Conservation (phyloP, 1,140 invertebrate genomes). For the Bombus turneri region DNA sequence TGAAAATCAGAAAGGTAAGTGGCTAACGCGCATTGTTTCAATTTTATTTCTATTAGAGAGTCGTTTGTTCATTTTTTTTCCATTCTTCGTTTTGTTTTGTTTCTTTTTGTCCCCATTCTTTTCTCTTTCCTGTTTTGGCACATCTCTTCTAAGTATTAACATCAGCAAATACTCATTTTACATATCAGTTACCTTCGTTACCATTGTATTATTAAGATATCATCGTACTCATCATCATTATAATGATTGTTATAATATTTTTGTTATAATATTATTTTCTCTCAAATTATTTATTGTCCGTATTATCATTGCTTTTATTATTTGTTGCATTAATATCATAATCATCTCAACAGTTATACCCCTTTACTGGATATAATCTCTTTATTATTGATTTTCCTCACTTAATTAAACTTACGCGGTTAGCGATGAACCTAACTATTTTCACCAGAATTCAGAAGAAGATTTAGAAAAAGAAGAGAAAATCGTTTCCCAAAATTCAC, state of each 20-base stretch:
- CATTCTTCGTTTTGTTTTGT: background rate
- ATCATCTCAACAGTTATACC: constrained; percentile 4
- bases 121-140: background rate
- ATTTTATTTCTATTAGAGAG: background rate
- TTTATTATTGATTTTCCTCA: background rate
- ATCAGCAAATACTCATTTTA: background rate
- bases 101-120: background rate
- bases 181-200: background rate
- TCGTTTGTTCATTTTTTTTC: background rate
- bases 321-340: background rate
- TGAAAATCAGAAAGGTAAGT: constrained; percentile 67
- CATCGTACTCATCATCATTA: background rate
- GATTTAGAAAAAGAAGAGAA: constrained; percentile 32
- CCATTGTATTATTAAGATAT: too few species aligned
- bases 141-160: background rate
- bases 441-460: constrained; percentile 59
- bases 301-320: background rate
- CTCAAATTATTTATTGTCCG: background rate
- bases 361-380: background rate
- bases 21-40: constrained; percentile 50
- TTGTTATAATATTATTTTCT: background rate
- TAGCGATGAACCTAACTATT: constrained; percentile 59
- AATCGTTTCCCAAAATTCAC: constrained; percentile 20
- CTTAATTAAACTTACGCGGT: constrained; percentile 41
- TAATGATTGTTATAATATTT: too few species aligned